Evolutionary conservation across 2,797 vertebrate species (phyloP), one percentile per base, ranked within the genome.

Genomic region (Threskiornis aethiopicus): DNA sequence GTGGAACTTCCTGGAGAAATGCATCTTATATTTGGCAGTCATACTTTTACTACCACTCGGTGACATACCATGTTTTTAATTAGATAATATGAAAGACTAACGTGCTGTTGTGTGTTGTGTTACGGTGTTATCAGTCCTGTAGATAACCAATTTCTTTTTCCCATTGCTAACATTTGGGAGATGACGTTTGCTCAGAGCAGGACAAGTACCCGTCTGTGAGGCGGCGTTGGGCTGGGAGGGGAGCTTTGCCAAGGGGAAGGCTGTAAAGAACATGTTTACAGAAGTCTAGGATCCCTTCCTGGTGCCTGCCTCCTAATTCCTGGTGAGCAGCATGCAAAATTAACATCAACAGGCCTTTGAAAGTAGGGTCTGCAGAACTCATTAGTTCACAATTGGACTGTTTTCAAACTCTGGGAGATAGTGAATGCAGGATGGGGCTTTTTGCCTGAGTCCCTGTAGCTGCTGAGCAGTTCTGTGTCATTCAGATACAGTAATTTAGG

Each of bases 321-420:
- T 93, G 78, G 83, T 92, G 87, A 84, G 88, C 81, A 4, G 64
- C 93, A 85, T 87, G 81, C 76, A 94, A 96, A 94, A 94, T 86
- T 94, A 73, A 86, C 67, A 54, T 94, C 93, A 97, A 94, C 87
- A 80, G 73, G 55, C 84, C 64, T 93, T 93, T 96, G 95, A 96
- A 95, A 97, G 42, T 39, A 55, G 47, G 41, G 71, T 59, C 95
- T 97, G 94, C 75, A 87, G 89, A 95, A 82, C 86, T 89, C 90
- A 80, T 97, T 95, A 96, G 87, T 96, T 96, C 89, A 83, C 87
- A 87, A 17, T 87, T 95, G 84, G 89, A 76, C 76, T 93, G 80
- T 76, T 96, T 95, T 94, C 92, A 92, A 52, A 89, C 80, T 80
- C 87, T 72, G 52, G 22, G 71, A 93, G 87, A 96, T 66, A 93